A percentile compares a stretch with the other conserved stretches of the same genome.
These are phyloP conservation scores for Thaumetopoea pityocampa DNA, from an alignment of 1,140 invertebrate species.

Conservation along the genomic window DNA sequence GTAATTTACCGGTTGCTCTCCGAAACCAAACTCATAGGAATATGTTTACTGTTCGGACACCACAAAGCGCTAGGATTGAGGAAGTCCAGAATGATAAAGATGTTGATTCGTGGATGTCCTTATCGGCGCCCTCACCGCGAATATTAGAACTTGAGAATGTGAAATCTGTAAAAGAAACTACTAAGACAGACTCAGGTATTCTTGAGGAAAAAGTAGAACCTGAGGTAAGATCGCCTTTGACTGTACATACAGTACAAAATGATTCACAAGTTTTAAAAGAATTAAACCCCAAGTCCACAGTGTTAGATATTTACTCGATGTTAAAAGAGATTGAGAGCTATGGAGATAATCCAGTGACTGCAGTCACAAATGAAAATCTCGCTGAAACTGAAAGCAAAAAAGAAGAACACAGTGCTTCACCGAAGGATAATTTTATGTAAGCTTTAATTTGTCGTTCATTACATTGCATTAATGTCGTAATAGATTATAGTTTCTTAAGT, in stretches of 20 bases:
- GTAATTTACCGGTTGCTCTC: constrained; percentile 28
- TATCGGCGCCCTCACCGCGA: constrained; percentile 55
- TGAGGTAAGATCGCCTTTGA: constrained; percentile 1
- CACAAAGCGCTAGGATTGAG: constrained; percentile 57
- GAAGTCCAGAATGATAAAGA: constrained; percentile 68
- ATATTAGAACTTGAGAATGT: constrained; percentile 34
- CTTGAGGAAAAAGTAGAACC: constrained; percentile 15
- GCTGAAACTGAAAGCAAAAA: constrained; percentile 26
- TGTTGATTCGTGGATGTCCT: constrained; percentile 72
- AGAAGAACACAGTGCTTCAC: constrained; percentile 39
- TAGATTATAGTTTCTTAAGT: too few relatives aligned
- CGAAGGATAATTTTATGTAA: constrained; percentile 67
- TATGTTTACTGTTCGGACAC: constrained; percentile 31
- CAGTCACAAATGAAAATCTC: constrained; percentile 23
- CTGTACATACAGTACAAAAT: constrained; percentile 5
- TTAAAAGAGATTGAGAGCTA: constrained; percentile 72
- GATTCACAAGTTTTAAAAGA: constrained; percentile 35
- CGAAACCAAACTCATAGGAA: constrained; percentile 45
- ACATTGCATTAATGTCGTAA: too few relatives aligned
- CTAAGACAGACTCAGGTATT: constrained; percentile 7
- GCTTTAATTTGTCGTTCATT: too few relatives aligned
- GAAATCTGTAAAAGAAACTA: constrained; percentile 6
- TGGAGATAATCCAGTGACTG: constrained; percentile 53
- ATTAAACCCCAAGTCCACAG: constrained; percentile 54
- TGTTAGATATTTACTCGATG: constrained; percentile 71